Percentiles rank a stretch among this genome's conserved stretches.
These are phyloP conservation scores for Panulirus ornatus DNA, from an alignment of 1,140 invertebrate genomes.

Conservation along the genomic window DNA sequence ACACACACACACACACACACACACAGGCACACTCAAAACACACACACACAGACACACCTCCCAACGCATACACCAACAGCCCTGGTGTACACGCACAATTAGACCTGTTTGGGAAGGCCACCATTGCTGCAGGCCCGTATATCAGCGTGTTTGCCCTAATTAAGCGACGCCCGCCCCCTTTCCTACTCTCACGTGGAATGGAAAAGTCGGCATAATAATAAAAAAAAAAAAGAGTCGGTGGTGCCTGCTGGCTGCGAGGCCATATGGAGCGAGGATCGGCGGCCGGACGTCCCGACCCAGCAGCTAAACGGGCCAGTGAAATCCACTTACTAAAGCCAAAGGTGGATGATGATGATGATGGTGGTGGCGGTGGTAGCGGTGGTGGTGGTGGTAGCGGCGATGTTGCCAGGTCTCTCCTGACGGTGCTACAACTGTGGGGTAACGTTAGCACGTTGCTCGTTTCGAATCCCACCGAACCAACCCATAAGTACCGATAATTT, in stretches of 20 bases:
- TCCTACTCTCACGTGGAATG: conserved; percentile 17
- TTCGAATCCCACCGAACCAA: too few species aligned
- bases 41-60: not conserved
- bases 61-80: not conserved
- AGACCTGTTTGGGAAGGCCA: not conserved
- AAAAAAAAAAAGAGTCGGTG: too few species aligned
- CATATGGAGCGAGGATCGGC: not conserved
- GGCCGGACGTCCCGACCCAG: not conserved
- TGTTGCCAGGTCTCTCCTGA: too few species aligned
- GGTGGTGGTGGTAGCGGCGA: not conserved
- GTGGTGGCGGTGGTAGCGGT: not conserved
- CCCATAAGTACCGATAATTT: too few species aligned
- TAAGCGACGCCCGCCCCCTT: not conserved
- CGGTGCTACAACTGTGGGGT: too few species aligned
- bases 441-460: too few species aligned
- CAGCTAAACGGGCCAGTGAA: too few species aligned
- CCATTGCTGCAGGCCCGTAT: conserved; percentile 10
- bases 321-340: too few species aligned
- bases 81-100: conserved; percentile 8
- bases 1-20: not conserved
- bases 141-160: conserved; percentile 37
- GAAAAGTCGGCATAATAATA: not conserved
- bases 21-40: not conserved
- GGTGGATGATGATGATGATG: not conserved
- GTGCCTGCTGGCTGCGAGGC: not conserved